phyloP scores from a whole-genome alignment of 2,888 invertebrate species.

The Rhingia rostrata region DNA sequence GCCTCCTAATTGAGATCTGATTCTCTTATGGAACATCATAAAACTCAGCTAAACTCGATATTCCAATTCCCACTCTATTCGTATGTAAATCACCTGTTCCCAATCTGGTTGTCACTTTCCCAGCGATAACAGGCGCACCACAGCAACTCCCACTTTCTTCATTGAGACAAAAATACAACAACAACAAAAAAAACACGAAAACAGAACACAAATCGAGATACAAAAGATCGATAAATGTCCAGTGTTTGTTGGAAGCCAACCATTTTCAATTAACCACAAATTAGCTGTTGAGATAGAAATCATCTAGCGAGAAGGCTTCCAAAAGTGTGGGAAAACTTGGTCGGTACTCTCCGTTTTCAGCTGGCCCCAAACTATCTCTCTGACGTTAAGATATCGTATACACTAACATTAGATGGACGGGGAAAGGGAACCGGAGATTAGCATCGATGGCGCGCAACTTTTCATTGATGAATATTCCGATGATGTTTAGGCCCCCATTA shows the following conservation, averaged over 20 bases:
- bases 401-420: constrained; percentile 3
- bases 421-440: constrained; percentile 37
- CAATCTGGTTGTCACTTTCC: constrained; percentile 63
- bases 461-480: constrained; percentile 68
- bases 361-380: not conserved
- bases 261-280: constrained; percentile 74
- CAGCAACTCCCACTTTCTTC: constrained; percentile 63
- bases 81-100: constrained; percentile 59
- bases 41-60: constrained; percentile 57
- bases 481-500: constrained; percentile 50
- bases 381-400: constrained; percentile 26
- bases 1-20: constrained; percentile 47
- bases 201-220: constrained; percentile 69
- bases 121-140: constrained; percentile 50
- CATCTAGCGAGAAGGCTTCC: constrained; percentile 27
- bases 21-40: constrained; percentile 39
- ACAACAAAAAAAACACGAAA: constrained; percentile 25
- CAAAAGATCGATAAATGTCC: constrained; percentile 67
- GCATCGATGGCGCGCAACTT: constrained; percentile 35
- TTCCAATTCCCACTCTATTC: constrained; percentile 14
- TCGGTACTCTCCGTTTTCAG: too few species aligned
- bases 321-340: constrained; percentile 69
- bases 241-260: constrained; percentile 72
- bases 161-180: not conserved
- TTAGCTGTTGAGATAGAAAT: constrained; percentile 70